Evolutionary conservation across 35 echinoderm and acorn worm genomes (phyloP).

Genomic region (Apostichopus parvimensis): DNA sequence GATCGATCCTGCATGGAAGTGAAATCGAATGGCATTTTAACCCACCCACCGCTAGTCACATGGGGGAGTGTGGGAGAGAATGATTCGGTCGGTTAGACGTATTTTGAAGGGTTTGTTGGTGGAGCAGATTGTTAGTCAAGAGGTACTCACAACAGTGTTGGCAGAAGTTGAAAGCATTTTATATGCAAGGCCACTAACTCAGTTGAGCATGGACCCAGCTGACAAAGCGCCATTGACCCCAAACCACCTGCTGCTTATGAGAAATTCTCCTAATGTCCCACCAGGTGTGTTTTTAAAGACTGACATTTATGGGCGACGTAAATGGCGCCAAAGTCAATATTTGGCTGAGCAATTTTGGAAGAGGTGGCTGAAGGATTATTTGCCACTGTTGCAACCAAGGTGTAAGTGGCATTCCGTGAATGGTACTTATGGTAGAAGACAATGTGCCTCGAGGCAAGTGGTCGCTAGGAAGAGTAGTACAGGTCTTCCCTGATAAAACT

Average conservation of each 20-base stretch:
- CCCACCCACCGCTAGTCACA: slow-evolving; percentile 37
- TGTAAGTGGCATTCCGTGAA: neutral
- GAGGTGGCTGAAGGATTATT: slow-evolving; percentile 57
- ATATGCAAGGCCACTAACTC: slow-evolving; percentile 48
- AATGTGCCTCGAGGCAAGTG: neutral
- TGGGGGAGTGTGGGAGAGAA: slow-evolving; percentile 60
- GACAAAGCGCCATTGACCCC: slow-evolving; percentile 55
- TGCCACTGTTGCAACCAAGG: slow-evolving; percentile 33
- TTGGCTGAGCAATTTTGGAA: slow-evolving; percentile 61
- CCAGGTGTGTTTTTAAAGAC: slow-evolving; percentile 42
- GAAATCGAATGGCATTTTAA: slow-evolving; percentile 60
- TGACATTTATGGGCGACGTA: slow-evolving; percentile 39
- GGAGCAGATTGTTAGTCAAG: slow-evolving; percentile 44
- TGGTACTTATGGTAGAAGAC: neutral
- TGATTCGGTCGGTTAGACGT: slow-evolving; percentile 56
- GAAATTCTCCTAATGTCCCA: slow-evolving; percentile 1
- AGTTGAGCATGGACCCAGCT: slow-evolving; percentile 30
- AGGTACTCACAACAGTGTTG: slow-evolving; percentile 41
- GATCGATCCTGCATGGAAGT: neutral
- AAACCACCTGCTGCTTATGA: slow-evolving; percentile 64
- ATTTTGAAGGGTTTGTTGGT: slow-evolving; percentile 10
- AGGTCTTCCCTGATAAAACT: neutral
- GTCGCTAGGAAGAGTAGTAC: slow-evolving; percentile 39
- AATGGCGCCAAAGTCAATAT: slow-evolving; percentile 75
- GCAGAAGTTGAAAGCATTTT: slow-evolving; percentile 47